These are phyloP conservation scores for Cerastis leucographa DNA, from an alignment of 2,888 invertebrate genomes.

Conservation along the genomic window DNA sequence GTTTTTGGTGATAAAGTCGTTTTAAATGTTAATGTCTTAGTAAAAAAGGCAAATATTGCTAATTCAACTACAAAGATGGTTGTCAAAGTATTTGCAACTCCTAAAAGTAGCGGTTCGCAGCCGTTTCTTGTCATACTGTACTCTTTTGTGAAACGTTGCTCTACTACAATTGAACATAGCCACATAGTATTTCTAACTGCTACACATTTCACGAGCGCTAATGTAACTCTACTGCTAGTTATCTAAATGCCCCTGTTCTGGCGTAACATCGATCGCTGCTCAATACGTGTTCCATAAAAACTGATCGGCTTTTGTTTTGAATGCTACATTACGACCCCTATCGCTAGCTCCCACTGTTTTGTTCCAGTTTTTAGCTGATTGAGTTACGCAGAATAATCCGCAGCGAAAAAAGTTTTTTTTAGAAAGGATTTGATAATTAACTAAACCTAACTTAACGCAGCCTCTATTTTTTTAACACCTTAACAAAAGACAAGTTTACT, in stretches of 20 bases:
- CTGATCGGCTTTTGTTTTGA: constrained; percentile 59
- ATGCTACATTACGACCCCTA: constrained; percentile 40
- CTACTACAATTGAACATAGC: neutral
- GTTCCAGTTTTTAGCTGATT: constrained; percentile 31
- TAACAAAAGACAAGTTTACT: no score
- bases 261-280: constrained; percentile 32
- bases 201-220: neutral
- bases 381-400: constrained; percentile 1
- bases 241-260: constrained; percentile 32
- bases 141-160: neutral
- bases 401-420: neutral
- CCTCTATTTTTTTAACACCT: neutral
- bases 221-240: constrained; percentile 6
- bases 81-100: neutral
- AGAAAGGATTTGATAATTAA: neutral
- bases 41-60: neutral
- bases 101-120: neutral
- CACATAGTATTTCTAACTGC: neutral
- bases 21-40: neutral
- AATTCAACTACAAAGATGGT: neutral
- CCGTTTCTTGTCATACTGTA: neutral
- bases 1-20: neutral
- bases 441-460: neutral
- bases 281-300: constrained; percentile 53
- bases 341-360: constrained; percentile 20